Percentiles rank a stretch among this genome's conserved stretches.
Evolutionary conservation across 2,888 invertebrate genomes (phyloP).

Genomic region (Hypomecis atomaria): DNA sequence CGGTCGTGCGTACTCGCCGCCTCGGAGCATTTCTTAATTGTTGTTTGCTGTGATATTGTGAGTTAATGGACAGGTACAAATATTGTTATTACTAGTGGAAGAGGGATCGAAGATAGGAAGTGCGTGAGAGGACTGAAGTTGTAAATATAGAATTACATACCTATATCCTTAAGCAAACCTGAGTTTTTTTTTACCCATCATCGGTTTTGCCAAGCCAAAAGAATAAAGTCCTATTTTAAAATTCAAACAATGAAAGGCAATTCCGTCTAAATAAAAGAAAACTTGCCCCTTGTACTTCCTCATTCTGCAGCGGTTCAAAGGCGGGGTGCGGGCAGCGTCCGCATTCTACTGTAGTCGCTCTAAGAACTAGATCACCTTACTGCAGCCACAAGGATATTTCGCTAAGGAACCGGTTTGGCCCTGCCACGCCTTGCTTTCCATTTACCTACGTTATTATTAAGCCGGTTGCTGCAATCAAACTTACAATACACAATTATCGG

Average conservation of each 20-base stretch:
- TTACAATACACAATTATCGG: constrained; percentile 49
- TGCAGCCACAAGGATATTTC: constrained; percentile 75
- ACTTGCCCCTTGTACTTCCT: constrained; percentile 65
- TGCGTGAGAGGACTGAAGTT: constrained; percentile 63
- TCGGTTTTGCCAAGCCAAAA: constrained; percentile 1
- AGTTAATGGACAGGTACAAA: constrained; percentile 77
- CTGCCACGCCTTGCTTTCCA: constrained; percentile 80
- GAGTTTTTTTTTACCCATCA: constrained; percentile 30
- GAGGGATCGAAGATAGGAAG: constrained; percentile 57
- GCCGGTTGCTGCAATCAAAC: constrained; percentile 55
- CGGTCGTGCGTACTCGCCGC: constrained; percentile 59
- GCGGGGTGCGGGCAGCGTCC: constrained; percentile 74
- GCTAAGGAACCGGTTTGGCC: constrained; percentile 64
- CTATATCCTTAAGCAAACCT: constrained; percentile 31
- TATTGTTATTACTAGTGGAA: constrained; percentile 66
- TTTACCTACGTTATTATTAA: constrained; percentile 66
- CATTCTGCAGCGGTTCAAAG: constrained; percentile 58
- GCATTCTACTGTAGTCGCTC: constrained; percentile 74
- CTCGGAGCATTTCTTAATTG: constrained; percentile 80
- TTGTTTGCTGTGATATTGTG: constrained; percentile 84
- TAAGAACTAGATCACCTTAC: constrained; percentile 80
- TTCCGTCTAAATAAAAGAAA: constrained; percentile 44
- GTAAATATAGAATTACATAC: constrained; percentile 75
- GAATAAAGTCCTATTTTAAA: not conserved
- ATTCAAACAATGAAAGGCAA: not conserved